A percentile compares a stretch with the other conserved stretches of the same genome.
These are phyloP conservation scores for Sylvilagus floridanus DNA, from an alignment of 2,797 vertebrate species.

Conservation along the genomic window DNA sequence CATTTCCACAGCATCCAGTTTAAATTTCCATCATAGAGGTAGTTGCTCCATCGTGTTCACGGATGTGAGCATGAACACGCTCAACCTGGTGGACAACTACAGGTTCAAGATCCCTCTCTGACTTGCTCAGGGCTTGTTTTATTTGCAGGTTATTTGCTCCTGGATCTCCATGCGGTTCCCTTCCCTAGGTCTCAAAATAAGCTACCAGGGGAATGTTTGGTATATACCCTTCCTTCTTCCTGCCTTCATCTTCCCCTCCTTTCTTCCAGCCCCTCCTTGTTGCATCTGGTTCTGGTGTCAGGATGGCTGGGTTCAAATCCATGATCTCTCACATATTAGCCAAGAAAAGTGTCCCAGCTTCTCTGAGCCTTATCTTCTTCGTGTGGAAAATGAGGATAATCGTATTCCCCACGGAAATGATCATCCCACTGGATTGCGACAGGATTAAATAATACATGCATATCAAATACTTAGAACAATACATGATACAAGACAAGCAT, in stretches of 20 bases:
- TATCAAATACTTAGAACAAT: neutral
- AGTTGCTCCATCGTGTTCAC: neutral
- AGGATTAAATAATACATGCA: neutral
- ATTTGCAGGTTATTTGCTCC: neutral
- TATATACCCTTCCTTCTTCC: neutral
- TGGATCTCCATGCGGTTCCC: neutral
- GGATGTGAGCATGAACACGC: neutral
- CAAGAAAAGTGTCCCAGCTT: slow-evolving; percentile 13
- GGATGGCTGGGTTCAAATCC: slow-evolving; percentile 5
- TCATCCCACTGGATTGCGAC: neutral
- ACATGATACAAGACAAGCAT: neutral
- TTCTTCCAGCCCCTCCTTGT: neutral
- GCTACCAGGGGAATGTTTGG: neutral
- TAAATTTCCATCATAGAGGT: neutral
- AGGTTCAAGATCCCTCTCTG: neutral
- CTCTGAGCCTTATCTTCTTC: slow-evolving; percentile 25
- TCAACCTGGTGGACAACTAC: neutral
- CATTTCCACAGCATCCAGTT: neutral
- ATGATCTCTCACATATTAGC: neutral
- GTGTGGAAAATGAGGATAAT: slow-evolving; percentile 6
- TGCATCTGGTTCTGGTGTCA: neutral
- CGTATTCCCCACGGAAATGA: neutral
- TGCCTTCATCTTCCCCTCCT: neutral
- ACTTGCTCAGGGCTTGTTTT: neutral
- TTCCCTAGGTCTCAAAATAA: neutral